phyloP scores from a whole-genome alignment of 2,113 vertebrate genomes.

The Poicephalus gulielmi region DNA sequence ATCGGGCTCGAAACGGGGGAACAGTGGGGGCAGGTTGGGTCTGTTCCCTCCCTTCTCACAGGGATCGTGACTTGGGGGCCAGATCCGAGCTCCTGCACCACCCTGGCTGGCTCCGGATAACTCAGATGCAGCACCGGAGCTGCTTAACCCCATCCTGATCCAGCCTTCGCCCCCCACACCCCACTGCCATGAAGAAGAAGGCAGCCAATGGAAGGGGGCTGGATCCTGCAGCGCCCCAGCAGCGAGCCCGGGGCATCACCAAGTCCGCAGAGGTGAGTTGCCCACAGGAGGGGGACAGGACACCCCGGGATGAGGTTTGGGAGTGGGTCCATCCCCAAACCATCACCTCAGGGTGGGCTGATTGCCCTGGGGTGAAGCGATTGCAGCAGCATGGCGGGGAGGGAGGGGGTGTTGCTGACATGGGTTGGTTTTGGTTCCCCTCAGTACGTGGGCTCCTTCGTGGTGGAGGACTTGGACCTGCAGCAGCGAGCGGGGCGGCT shows the following conservation, averaged over 20 bases:
- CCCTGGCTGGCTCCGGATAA: neutral
- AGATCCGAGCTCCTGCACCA: neutral
- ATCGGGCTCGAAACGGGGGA: neutral
- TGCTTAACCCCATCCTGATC: neutral
- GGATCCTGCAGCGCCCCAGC: neutral
- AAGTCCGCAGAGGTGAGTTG: slow-evolving; percentile 70
- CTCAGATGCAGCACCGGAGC: neutral
- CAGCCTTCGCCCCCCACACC: neutral
- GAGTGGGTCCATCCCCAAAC: neutral
- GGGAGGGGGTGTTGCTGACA: neutral
- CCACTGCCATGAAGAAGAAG: slow-evolving; percentile 67
- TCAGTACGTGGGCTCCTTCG: slow-evolving; percentile 92
- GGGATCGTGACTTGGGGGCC: neutral
- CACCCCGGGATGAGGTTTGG: neutral
- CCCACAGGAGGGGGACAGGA: fast-evolving
- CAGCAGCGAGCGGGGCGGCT: slow-evolving; percentile 81
- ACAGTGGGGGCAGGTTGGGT: neutral
- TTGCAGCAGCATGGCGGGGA: fast-evolving
- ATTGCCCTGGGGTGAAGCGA: neutral
- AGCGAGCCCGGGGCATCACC: slow-evolving; percentile 56
- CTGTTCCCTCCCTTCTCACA: neutral
- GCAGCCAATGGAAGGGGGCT: slow-evolving; percentile 2
- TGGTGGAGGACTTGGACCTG: slow-evolving; percentile 81
- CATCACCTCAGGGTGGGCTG: neutral
- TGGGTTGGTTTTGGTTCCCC: fast-evolving